These are phyloP conservation scores for Drosophila truncata DNA, from an alignment of 1,140 invertebrate genomes.

Conservation along the genomic window DNA sequence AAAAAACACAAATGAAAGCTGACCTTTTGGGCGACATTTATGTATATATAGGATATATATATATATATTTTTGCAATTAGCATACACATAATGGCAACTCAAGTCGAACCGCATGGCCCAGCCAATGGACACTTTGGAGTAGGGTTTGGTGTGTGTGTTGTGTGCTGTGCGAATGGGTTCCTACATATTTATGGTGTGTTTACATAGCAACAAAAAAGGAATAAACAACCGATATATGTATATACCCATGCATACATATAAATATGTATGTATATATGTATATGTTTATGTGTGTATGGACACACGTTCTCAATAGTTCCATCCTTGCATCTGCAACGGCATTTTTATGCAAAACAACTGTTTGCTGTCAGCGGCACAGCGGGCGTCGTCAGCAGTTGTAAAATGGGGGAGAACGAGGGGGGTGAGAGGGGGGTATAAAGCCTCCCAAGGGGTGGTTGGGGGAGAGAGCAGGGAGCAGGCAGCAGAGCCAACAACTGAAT, in stretches of 20 bases:
- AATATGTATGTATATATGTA: background rate
- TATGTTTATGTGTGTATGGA: background rate
- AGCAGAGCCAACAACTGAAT: constrained; percentile 14
- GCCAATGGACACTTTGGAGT: constrained; percentile 2
- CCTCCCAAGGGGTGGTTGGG: too few species aligned
- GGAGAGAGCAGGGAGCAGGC: background rate
- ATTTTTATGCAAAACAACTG: constrained; percentile 83
- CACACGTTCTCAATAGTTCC: constrained; percentile 14
- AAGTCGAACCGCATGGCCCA: constrained; percentile 6
- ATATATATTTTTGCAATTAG: constrained; percentile 29
- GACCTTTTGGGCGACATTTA: constrained; percentile 12
- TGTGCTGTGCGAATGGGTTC: constrained; percentile 14
- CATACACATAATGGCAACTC: constrained; percentile 24
- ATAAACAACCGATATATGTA: constrained; percentile 27
- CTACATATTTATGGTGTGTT: constrained; percentile 67
- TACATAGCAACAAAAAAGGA: constrained; percentile 42
- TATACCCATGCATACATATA: background rate
- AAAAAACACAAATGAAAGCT: background rate
- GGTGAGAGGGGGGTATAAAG: background rate
- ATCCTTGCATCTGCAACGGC: constrained; percentile 64
- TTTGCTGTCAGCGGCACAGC: constrained; percentile 77
- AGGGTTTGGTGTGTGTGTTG: background rate
- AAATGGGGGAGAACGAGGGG: background rate
- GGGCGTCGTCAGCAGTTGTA: constrained; percentile 37
- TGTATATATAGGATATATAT: background rate